Evolutionary conservation across 2,113 vertebrate genomes (phyloP), one percentile per base, ranked within the genome.

Genomic region (Tenebrosternarchus preto): DNA sequence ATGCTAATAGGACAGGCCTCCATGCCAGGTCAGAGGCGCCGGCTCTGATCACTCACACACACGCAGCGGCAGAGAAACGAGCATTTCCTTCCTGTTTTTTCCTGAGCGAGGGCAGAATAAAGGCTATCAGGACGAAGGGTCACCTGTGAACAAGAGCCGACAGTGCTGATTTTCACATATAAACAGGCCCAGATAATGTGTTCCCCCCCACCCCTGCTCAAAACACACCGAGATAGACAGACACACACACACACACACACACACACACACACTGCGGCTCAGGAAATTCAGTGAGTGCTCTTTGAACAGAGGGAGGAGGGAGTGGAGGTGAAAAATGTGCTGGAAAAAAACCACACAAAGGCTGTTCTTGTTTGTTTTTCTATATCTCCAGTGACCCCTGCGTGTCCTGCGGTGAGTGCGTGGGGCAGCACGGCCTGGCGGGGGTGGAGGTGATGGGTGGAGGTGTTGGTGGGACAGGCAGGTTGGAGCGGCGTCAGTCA

Each of bases 141-240:
- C 91, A 92, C 86, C 89, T 85, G 88, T 90, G 90, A 90, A 93
- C 91, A 92, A 90, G 90, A 80, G n/a, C 60, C 87, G 86, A 89
- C 83, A 82, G 85, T 81, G 88, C 84, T 82, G 87, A 88, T 91
- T 90, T 89, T 85, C 90, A 92, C 90, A 89, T 92, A 89, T 88
- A 91, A 91, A 92, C 90, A 88, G 86, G 78, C 77, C n/a, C 72
- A 86, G 91, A 92, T 92, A 93, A 93, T 88, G 84, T 84, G 84
- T 72, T 22, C 59, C 61, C 27, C 60, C 60, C 12, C 5, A 1
- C 12, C 61, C 29, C 17, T 12, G 17, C 1, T 56, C 33, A 36
- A 36, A 36, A 36, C 33, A 36, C 33, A 36, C 6, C 2, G 33
- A 50, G 9, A 12, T 50, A 50, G 43, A 50, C 43, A 50, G 9